Percentiles rank a stretch among this genome's conserved stretches.
Evolutionary conservation across 2,113 vertebrate genomes (phyloP).

Genomic region (Amazona vittata): DNA sequence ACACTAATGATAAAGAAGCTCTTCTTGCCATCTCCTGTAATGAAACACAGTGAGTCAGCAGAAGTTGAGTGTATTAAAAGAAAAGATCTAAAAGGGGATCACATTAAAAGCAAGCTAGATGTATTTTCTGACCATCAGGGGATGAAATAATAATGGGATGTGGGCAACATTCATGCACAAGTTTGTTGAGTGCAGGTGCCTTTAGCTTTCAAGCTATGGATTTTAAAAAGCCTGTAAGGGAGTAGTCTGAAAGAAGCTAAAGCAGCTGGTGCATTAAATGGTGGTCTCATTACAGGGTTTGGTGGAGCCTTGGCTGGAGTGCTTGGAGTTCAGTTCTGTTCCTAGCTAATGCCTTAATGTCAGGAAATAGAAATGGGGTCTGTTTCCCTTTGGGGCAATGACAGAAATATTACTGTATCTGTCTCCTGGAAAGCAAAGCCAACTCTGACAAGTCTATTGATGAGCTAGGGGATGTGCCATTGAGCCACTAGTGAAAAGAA

Average conservation of each 20-base stretch:
- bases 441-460: not conserved
- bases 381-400: not conserved
- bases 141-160: not conserved
- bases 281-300: not conserved
- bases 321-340: not conserved
- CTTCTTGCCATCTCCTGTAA: not conserved
- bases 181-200: not conserved
- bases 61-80: slow-evolving; percentile 25
- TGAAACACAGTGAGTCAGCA: slow-evolving; percentile 30
- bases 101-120: not conserved
- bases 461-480: not conserved
- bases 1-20: slow-evolving; percentile 30
- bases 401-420: not conserved
- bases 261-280: not conserved
- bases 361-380: not conserved
- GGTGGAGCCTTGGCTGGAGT: not conserved
- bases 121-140: slow-evolving; percentile 14
- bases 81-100: slow-evolving; percentile 8
- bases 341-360: not conserved
- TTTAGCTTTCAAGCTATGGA: not conserved
- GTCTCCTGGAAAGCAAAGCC: not conserved
- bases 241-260: not conserved
- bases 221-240: slow-evolving; percentile 5
- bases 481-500: not conserved
- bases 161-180: not conserved